phyloP scores from a whole-genome alignment of 2,113 vertebrate genomes.

The Platycercus adscitus region DNA sequence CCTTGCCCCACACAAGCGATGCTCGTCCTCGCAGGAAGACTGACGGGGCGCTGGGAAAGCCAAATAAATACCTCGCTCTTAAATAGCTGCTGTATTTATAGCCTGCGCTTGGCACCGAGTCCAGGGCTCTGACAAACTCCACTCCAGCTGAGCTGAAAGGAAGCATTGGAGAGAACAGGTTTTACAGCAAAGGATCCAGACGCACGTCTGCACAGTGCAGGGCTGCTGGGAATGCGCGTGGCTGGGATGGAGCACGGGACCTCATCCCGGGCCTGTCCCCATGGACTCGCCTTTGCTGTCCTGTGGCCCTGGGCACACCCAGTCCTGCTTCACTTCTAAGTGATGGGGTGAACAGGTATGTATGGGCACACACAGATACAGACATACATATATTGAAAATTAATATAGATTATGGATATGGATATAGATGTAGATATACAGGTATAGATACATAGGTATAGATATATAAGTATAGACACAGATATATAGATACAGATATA shows the following conservation, averaged over 20 bases:
- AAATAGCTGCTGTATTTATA: slow-evolving; percentile 59
- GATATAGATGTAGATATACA: neutral
- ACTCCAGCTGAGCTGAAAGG: neutral
- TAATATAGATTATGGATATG: rapidly evolving
- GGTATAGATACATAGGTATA: neutral
- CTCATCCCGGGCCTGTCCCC: neutral
- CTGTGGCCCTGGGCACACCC: neutral
- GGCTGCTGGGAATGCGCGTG: neutral
- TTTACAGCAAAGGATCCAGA: neutral
- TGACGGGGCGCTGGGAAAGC: neutral
- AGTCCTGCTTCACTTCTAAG: neutral
- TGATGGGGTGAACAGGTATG: rapidly evolving
- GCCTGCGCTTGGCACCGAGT: neutral
- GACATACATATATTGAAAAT: neutral
- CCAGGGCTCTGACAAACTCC: neutral
- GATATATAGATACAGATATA: neutral
- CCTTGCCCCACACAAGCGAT: neutral
- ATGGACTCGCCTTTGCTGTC: rapidly evolving
- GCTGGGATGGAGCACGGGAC: rapidly evolving
- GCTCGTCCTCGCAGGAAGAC: neutral
- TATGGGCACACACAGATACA: rapidly evolving
- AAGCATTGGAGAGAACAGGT: neutral
- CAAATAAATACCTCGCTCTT: neutral
- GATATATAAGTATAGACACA: neutral
- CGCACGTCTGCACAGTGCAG: rapidly evolving